These are phyloP conservation scores for Brevipalpus yothersi DNA, from an alignment of 1,140 invertebrate species.

Conservation along the genomic window DNA sequence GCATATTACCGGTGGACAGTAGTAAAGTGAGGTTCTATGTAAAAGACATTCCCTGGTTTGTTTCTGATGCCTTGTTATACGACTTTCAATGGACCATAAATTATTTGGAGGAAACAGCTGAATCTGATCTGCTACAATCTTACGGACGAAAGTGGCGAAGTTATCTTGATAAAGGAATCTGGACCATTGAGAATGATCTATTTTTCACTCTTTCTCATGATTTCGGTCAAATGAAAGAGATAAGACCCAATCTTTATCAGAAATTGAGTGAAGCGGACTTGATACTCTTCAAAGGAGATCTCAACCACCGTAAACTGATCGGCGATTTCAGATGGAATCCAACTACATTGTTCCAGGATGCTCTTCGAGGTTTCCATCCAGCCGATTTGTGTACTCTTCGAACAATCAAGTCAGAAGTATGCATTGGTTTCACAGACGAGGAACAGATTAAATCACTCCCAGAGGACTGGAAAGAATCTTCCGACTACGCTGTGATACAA, in stretches of 20 bases:
- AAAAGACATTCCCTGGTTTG: constrained; percentile 83
- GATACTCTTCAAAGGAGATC: constrained; percentile 79
- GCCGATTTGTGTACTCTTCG: constrained; percentile 53
- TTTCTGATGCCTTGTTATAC: constrained; percentile 55
- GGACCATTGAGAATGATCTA: constrained; percentile 26
- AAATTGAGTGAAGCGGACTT: constrained; percentile 39
- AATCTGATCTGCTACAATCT: constrained; percentile 7
- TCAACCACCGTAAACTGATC: constrained; percentile 83
- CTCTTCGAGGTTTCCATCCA: constrained; percentile 54
- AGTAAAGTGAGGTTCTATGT: constrained; percentile 46
- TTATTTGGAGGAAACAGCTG: constrained; percentile 10
- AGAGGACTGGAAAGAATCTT: constrained; percentile 59
- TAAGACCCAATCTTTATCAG: constrained; percentile 39
- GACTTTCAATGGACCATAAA: constrained; percentile 50
- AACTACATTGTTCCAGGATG: constrained; percentile 35
- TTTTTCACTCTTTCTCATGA: constrained; percentile 72
- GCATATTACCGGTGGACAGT: constrained; percentile 26
- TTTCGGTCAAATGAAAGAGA: constrained; percentile 45
- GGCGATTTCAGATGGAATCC: constrained; percentile 62
- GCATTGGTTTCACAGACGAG: constrained; percentile 35
- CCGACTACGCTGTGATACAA: constrained; percentile 57
- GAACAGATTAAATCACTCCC: constrained; percentile 11
- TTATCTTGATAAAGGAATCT: constrained; percentile 24
- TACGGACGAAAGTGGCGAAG: constrained; percentile 26
- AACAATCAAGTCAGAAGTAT: constrained; percentile 71